These are phyloP conservation scores for Characodon lateralis DNA, from an alignment of 2,797 vertebrate species.

Conservation along the genomic window DNA sequence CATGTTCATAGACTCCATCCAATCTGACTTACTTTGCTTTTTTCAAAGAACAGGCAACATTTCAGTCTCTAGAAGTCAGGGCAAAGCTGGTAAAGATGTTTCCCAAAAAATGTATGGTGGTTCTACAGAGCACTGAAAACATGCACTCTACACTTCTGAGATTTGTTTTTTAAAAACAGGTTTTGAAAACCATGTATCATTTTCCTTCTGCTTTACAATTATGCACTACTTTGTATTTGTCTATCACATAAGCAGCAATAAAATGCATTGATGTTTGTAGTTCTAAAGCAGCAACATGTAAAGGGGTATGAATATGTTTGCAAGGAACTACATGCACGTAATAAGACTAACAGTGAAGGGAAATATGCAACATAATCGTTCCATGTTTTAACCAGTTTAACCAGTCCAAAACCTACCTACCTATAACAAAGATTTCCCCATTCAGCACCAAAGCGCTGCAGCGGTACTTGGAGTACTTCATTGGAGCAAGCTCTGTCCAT, in stretches of 20 bases:
- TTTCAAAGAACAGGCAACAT: neutral
- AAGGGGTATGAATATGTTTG: neutral
- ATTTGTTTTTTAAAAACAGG: neutral
- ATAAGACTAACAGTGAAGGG: neutral
- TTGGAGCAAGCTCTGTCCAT: conserved; percentile 88
- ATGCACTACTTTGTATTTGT: neutral
- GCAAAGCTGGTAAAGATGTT: neutral
- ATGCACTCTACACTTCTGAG: neutral
- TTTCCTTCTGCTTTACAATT: neutral
- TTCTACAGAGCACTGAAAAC: neutral
- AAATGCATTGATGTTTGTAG: neutral
- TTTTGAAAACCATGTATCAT: neutral
- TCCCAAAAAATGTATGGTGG: neutral
- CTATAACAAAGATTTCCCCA: conserved; percentile 92
- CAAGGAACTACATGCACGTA: neutral
- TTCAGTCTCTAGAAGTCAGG: too few species aligned
- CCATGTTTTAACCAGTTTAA: neutral
- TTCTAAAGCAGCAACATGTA: neutral
- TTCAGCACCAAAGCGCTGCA: conserved; percentile 89
- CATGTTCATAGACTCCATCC: too few species aligned
- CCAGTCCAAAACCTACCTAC: conserved; percentile 79
- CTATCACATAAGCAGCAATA: neutral
- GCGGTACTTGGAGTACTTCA: conserved; percentile 96
- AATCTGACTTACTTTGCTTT: neutral
- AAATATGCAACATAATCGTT: neutral